Evolutionary conservation across 2,113 vertebrate genomes (phyloP).

Genomic region (Cyphomyrus plagiostoma): DNA sequence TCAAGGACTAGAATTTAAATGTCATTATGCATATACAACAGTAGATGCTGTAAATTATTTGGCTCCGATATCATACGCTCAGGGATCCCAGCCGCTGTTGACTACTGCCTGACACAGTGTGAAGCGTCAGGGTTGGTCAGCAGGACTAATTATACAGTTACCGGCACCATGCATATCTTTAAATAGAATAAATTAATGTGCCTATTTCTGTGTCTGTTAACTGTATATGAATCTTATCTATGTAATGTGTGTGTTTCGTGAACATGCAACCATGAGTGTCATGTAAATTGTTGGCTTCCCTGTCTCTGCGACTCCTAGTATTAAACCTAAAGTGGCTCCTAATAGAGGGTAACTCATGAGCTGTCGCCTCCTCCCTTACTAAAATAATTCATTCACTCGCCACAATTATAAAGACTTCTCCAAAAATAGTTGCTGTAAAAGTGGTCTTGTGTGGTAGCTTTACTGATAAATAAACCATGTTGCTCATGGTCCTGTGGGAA

Average conservation of each 20-base stretch:
- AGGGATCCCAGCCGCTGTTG: no score
- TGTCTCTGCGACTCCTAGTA: neutral
- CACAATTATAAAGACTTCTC: neutral
- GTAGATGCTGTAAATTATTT: neutral
- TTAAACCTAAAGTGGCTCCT: neutral
- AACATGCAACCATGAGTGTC: neutral
- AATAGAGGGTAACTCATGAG: neutral
- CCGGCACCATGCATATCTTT: neutral
- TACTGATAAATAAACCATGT: no score
- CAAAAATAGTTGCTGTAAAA: neutral
- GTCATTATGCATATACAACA: neutral
- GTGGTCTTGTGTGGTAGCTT: no score
- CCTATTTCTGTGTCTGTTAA: neutral
- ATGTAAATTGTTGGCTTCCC: neutral
- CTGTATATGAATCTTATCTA: neutral
- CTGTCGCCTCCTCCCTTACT: neutral
- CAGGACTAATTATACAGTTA: neutral
- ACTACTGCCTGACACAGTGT: neutral
- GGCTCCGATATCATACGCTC: neutral
- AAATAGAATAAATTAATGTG: neutral
- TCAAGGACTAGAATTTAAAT: neutral
- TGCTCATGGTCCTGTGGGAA: no score
- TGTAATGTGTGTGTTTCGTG: neutral
- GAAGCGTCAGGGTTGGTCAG: neutral
- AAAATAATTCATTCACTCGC: neutral